Evolutionary conservation across 2,888 invertebrate species (phyloP).

Genomic region (Yponomeuta evonymella): DNA sequence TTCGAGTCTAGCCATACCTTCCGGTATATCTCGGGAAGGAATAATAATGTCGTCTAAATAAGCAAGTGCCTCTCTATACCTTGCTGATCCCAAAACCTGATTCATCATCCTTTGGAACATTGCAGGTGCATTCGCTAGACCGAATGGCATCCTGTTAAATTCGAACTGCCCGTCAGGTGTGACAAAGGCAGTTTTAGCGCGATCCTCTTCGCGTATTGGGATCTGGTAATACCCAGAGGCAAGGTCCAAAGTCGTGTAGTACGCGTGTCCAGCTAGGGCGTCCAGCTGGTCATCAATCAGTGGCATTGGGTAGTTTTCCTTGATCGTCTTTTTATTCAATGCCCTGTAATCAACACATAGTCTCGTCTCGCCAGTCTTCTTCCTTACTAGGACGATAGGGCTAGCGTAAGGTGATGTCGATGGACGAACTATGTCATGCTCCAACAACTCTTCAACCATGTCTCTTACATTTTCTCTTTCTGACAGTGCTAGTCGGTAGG

Average conservation of each 20-base stretch:
- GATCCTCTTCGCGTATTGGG: slow-evolving; percentile 30
- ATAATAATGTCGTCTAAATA: slow-evolving; percentile 10
- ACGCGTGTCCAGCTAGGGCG: slow-evolving; percentile 24
- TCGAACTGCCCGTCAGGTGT: slow-evolving; percentile 38
- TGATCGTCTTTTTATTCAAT: slow-evolving; percentile 29
- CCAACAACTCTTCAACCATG: slow-evolving; percentile 28
- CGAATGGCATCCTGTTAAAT: slow-evolving; percentile 37
- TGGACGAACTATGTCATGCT: slow-evolving; percentile 24
- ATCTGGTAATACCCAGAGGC: slow-evolving; percentile 30
- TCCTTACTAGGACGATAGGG: slow-evolving; percentile 26
- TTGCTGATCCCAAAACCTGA: not conserved
- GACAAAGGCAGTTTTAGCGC: slow-evolving; percentile 35
- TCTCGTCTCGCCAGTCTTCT: slow-evolving; percentile 18
- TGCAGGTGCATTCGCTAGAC: slow-evolving; percentile 23
- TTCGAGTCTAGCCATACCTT: not conserved
- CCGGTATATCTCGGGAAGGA: not conserved
- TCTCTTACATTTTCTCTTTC: slow-evolving; percentile 20
- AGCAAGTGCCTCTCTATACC: not conserved
- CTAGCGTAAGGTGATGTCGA: slow-evolving; percentile 27
- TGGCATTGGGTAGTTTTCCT: slow-evolving; percentile 28
- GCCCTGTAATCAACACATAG: slow-evolving; percentile 23
- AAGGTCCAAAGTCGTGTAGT: slow-evolving; percentile 28
- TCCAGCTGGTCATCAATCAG: slow-evolving; percentile 38
- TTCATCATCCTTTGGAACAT: slow-evolving; percentile 8
- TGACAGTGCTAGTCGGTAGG: slow-evolving; percentile 20